Evolutionary conservation across 2,113 vertebrate species (phyloP).

Genomic region (Nicator chloris): DNA sequence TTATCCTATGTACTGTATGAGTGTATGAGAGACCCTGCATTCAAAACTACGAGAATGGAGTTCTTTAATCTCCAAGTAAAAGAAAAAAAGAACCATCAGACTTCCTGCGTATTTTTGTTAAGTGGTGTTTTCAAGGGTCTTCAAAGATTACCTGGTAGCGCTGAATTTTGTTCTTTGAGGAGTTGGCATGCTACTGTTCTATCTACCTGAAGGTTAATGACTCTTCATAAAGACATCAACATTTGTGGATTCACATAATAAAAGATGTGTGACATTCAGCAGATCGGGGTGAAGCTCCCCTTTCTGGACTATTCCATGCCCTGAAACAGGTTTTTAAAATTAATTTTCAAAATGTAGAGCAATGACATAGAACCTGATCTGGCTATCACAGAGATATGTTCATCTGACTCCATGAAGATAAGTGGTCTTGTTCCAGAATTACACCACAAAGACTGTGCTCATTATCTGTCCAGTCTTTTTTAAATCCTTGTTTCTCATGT

Average conservation of each 20-base stretch:
- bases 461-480: background rate
- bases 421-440: background rate
- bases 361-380: background rate
- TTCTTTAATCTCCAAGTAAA: background rate
- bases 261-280: background rate
- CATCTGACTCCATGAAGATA: background rate
- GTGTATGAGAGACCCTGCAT: background rate
- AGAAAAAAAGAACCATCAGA: background rate
- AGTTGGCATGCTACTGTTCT: background rate
- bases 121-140: background rate
- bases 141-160: background rate
- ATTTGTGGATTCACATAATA: background rate
- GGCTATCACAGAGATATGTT: background rate
- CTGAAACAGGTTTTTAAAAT: background rate
- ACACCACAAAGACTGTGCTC: background rate
- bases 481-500: background rate
- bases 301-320: background rate
- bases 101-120: background rate
- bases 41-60: background rate
- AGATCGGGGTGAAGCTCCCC: background rate
- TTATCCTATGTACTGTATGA: background rate
- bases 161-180: background rate
- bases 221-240: background rate
- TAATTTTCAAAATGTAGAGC: background rate
- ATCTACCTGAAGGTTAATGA: background rate